A percentile compares a stretch with the other conserved stretches of the same genome.
Evolutionary conservation across 2,888 invertebrate species (phyloP).

Genomic region (Argynnis bischoffii): DNA sequence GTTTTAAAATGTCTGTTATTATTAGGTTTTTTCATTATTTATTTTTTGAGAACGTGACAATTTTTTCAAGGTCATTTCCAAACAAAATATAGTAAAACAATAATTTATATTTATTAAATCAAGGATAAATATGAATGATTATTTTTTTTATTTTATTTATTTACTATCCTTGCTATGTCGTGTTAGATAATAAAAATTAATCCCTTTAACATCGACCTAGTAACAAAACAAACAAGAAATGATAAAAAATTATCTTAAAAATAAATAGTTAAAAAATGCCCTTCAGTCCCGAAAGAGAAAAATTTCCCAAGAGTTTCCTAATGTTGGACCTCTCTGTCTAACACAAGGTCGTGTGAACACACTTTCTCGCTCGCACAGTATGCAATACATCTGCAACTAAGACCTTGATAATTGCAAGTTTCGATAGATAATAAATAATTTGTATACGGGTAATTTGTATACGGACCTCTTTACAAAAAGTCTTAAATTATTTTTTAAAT

Average conservation of each 20-base stretch:
- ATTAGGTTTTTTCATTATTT: no score
- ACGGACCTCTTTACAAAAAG: slow-evolving; percentile 58
- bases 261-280: slow-evolving; percentile 74
- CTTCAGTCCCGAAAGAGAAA: slow-evolving; percentile 78
- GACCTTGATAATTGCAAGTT: slow-evolving; percentile 81
- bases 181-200: slow-evolving; percentile 23
- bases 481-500: slow-evolving; percentile 32
- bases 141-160: slow-evolving; percentile 1
- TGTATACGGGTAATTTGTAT: slow-evolving; percentile 75
- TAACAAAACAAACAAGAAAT: slow-evolving; percentile 57
- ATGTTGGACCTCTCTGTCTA: slow-evolving; percentile 66
- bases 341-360: slow-evolving; percentile 65
- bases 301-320: slow-evolving; percentile 81
- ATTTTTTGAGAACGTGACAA: no score
- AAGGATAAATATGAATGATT: not conserved
- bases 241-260: slow-evolving; percentile 55
- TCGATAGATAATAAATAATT: slow-evolving; percentile 81
- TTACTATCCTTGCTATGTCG: not conserved
- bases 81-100: no score
- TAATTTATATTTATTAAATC: no score
- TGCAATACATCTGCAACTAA: slow-evolving; percentile 79
- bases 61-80: no score
- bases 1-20: no score
- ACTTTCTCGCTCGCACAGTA: slow-evolving; percentile 70
- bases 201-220: slow-evolving; percentile 52